Evolutionary conservation across 2,888 invertebrate genomes (phyloP), one percentile per base, ranked within the genome.

Genomic region (Gymnosoma rotundatum): DNA sequence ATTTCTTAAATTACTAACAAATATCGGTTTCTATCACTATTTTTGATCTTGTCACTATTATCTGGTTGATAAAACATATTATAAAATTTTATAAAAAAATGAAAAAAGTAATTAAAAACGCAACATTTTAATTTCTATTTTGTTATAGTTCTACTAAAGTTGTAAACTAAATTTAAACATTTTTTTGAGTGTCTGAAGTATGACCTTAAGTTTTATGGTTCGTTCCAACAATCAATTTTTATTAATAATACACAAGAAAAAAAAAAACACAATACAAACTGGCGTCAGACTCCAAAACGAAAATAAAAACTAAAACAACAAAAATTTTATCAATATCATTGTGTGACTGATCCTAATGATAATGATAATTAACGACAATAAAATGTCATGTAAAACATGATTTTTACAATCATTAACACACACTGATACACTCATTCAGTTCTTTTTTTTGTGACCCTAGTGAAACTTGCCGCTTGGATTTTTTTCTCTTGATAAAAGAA

Each of bases 281-380:
- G 75, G 75, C 81, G 70, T 75, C 81, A 76, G 75, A 72, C 61
- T 20, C 69, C 60, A 75, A 48, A 58, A 18, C 38, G 8, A 14
- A 45, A 38, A 67, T 5, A 32, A 32, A 32, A 32, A 32, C 8
- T 32, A 32, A 32, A 52, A 67, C 52, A 52, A 58, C 42, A 78
- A 78, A 61, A 69, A 45, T 78, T 66, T 80, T 66, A 69, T 81
- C 48, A 63, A 70, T 66, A 66, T 70, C 20, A 20, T 81, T 84
- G 84, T 84, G 84, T 84, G 84, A 84, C 84, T 84, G 84, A 84
- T 84, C 84, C 74, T 84, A 84, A 84, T 78, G 84, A 84, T 84
- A 84, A 84, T 81, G 74, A 78, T 84, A 84, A 84, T 84, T 81
- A 84, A 81, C 78, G 84, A 78, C 84, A 84, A 81, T 84, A 84